Evolutionary conservation across 2,113 vertebrate genomes (phyloP), one percentile per base, ranked within the genome.

Genomic region (Clarias batrachus): DNA sequence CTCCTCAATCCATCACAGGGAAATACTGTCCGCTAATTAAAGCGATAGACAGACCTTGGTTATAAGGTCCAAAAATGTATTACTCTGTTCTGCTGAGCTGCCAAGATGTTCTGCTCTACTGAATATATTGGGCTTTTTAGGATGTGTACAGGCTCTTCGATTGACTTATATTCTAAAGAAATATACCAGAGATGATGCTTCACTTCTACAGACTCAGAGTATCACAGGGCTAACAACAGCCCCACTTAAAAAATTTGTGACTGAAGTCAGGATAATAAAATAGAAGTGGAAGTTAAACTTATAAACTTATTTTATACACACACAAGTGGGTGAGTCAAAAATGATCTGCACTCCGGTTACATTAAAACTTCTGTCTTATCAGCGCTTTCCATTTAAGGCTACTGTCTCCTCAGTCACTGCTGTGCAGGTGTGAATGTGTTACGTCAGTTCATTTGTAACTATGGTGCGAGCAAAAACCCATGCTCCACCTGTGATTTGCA

Each of bases 11-110:
- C 59, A 37, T 78, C 74, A 78, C 70, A 68, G 30, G 68, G 81
- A 66, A 87, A 83, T 65, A 87, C 86, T 87, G 62, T 87, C 74
- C 27, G 59, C 81, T 78, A 87, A 87, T 87, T 87, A 87, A 87
- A 76, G 27, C 48, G 2, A 70, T 48, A 30, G 70, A 76, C 70
- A 82, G 16, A 48, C 70, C 48, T 41, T 21, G 23, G 68, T 57
- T 82, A 74, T 62, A 62, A 83, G 59, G 71, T 68, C 81, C 81
- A 68, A 76, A 83, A 83, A 77, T 83, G 33, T 66, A 87, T 87
- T 56, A 83, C 23, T 76, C 71, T 59, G 37, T 78, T 87, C 48
- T n/a, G 27, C 81, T 41, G 30, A 78, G 71, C 77, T 66, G 81
- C 71, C 71, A 87, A 83, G 48, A 56, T 19, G 80, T 74, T 73